phyloP scores from a whole-genome alignment of 2,113 vertebrate genomes.

The Ceratotherium simum region DNA sequence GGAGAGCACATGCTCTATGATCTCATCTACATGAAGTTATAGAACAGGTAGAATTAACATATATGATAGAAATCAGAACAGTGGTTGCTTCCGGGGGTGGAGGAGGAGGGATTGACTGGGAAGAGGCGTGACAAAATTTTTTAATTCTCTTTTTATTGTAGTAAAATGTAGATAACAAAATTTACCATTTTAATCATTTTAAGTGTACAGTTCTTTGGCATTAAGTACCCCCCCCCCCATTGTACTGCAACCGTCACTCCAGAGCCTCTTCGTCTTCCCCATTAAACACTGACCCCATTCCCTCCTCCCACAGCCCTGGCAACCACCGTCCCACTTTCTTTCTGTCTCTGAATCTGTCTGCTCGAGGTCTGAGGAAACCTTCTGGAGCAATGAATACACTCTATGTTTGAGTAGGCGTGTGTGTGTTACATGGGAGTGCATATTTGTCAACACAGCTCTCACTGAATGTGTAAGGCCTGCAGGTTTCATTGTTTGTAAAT shows the following conservation, averaged over 20 bases:
- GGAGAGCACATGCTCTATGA: background rate
- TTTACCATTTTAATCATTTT: background rate
- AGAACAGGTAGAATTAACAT: background rate
- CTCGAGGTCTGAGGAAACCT: background rate
- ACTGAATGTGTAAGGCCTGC: background rate
- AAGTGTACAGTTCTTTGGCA: background rate
- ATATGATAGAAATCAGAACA: background rate
- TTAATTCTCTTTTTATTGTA: background rate
- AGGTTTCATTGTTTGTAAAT: background rate
- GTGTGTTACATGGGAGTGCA: background rate
- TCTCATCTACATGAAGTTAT: background rate
- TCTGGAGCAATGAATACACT: background rate
- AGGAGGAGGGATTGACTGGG: background rate
- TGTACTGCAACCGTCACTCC: background rate
- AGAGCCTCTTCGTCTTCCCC: background rate
- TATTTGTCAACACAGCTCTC: background rate
- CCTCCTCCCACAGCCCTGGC: no score
- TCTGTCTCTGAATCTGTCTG: background rate
- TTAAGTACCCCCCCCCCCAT: background rate
- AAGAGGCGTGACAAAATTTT: background rate
- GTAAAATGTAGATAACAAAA: background rate
- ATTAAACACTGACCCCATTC: background rate
- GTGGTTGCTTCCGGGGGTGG: background rate
- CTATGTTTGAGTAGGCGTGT: background rate
- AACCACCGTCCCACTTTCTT: background rate